Evolutionary conservation across 2,797 vertebrate species (phyloP).

Genomic region (Chrysocyon brachyurus): DNA sequence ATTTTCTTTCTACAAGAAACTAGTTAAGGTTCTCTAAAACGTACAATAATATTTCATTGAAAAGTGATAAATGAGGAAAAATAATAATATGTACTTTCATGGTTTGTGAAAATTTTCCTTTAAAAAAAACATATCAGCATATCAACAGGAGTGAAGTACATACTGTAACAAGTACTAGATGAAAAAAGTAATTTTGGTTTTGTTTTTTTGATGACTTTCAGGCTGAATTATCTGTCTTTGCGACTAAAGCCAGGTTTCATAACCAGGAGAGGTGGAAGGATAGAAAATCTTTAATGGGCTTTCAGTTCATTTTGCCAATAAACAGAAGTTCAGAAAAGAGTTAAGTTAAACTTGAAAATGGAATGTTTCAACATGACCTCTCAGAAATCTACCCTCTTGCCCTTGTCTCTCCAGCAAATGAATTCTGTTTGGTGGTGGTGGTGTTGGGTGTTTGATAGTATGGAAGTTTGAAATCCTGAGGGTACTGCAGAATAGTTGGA

Average conservation of each 20-base stretch:
- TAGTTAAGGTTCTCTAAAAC: not conserved
- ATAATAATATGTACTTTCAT: not conserved
- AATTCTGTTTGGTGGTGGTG: not conserved
- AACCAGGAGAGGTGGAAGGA: not conserved
- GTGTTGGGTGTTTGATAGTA: not conserved
- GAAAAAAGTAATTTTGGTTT: not conserved
- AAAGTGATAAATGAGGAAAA: not conserved
- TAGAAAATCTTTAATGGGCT: not conserved
- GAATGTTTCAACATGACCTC: not conserved
- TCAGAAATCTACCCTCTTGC: not conserved
- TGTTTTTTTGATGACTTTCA: not conserved
- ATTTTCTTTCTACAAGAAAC: not conserved
- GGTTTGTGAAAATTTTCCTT: not conserved
- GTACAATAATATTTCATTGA: not conserved
- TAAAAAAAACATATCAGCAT: not conserved
- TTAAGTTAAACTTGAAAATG: constrained; percentile 16
- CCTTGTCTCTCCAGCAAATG: not conserved
- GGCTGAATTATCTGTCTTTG: not conserved
- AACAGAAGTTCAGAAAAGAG: constrained; percentile 22
- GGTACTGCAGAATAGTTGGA: not conserved
- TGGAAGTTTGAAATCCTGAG: constrained; percentile 5
- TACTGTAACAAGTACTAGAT: not conserved
- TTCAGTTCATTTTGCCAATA: constrained; percentile 3
- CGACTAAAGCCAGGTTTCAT: not conserved
- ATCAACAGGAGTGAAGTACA: not conserved